Evolutionary conservation across 2,888 invertebrate species (phyloP).

Genomic region (Dolichopus griseipennis): DNA sequence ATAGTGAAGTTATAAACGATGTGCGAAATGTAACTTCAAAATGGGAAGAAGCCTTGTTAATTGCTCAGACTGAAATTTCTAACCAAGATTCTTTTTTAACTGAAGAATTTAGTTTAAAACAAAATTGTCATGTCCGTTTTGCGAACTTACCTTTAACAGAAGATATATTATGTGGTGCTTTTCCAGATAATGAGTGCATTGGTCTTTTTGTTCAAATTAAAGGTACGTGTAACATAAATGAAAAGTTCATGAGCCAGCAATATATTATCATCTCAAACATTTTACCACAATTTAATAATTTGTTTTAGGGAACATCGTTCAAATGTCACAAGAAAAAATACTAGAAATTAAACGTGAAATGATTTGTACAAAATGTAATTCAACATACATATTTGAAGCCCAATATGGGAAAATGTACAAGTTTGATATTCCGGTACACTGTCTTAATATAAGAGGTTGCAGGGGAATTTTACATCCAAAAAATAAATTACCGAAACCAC

Average conservation of each 20-base stretch:
- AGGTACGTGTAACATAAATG: slow-evolving; percentile 46
- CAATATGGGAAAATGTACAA: slow-evolving; percentile 53
- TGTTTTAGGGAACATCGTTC: slow-evolving; percentile 62
- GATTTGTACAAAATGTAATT: slow-evolving; percentile 68
- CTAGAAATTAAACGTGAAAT: slow-evolving; percentile 66
- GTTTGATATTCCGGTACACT: slow-evolving; percentile 45
- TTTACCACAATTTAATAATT: not conserved
- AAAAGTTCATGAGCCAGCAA: slow-evolving; percentile 14
- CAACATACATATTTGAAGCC: slow-evolving; percentile 55
- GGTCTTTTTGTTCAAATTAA: slow-evolving; percentile 65
- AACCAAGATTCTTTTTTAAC: too few species aligned
- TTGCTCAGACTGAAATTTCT: too few species aligned
- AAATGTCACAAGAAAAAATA: slow-evolving; percentile 66
- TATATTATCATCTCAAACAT: not conserved
- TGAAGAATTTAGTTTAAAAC: too few species aligned
- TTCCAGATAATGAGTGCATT: slow-evolving; percentile 63
- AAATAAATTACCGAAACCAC: slow-evolving; percentile 43
- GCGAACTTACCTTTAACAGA: slow-evolving; percentile 60
- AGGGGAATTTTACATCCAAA: slow-evolving; percentile 47
- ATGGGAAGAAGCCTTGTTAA: too few species aligned
- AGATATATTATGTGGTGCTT: slow-evolving; percentile 44
- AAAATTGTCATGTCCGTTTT: slow-evolving; percentile 58
- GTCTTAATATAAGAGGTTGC: slow-evolving; percentile 45
- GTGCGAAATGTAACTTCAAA: too few species aligned
- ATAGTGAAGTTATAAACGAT: too few species aligned